Evolutionary conservation across 2,888 invertebrate species (phyloP), one percentile per base, ranked within the genome.

Genomic region (Syrista parreyssii): DNA sequence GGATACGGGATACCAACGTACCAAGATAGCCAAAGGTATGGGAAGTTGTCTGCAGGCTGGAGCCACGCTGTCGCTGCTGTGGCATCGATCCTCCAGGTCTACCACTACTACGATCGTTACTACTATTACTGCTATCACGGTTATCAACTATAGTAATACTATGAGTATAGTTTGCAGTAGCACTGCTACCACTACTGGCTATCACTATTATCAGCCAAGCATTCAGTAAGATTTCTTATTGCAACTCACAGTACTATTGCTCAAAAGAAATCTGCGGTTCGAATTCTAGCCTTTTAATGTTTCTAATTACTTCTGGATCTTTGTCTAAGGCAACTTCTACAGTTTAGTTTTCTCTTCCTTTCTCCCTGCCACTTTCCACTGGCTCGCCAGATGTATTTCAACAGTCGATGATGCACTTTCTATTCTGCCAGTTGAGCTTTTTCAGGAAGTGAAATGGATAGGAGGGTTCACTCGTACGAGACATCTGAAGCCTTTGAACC

Each of bases 21-120:
- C 34, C 68, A 68, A 31, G 68, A 77, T 68, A 31, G 40, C 34
- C 68, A 75, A 75, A 31, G 78, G 78, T 68, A 71, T 31, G 68
- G 75, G 72, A 72, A 73, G 72, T 73, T 75, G 84, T 84, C 84
- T 84, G 83, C 80, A 80, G 83, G 81, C 88, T 88, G 89, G 88
- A 89, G 90, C 89, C 89, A 86, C 88, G 85, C 84, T 89, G 89
- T 89, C 89, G 88, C 89, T 86, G 84, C 83, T 85, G 85, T 84
- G 86, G 83, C 89, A 88, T 88, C 78, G 78, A 78, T 78, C 78
- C 77, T 69, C 33, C 55, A 81, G 81, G 87, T 55, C 55, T 55
- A 55, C 23, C 55, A 55, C 23, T 23, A 55, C 55, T 9, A 55
- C 31, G 71, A 31, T 31, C 15, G 31, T 71, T 33, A 33, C 71